Evolutionary conservation across 2,113 vertebrate genomes (phyloP).

Genomic region (Zonotrichia leucophrys): DNA sequence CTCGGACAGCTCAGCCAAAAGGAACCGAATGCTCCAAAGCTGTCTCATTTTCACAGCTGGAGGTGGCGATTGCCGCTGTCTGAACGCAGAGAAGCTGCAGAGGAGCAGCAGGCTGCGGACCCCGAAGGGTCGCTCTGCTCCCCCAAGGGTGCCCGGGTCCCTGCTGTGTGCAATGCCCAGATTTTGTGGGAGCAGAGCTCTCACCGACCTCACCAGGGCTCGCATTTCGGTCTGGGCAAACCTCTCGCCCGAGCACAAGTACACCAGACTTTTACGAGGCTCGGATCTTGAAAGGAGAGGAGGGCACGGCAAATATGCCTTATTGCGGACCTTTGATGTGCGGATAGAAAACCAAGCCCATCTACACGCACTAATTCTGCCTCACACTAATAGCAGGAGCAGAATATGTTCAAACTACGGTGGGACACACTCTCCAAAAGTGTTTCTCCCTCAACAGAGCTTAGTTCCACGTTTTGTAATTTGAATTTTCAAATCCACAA

Average conservation of each 20-base stretch:
- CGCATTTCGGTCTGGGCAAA: background rate
- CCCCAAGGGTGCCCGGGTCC: background rate
- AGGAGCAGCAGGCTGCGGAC: background rate
- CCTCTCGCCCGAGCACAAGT: background rate
- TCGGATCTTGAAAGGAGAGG: background rate
- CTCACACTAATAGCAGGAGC: background rate
- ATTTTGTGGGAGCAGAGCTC: background rate
- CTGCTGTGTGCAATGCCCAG: accelerated
- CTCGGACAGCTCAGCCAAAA: background rate
- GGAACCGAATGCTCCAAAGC: accelerated
- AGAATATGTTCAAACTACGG: background rate
- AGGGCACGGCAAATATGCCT: background rate
- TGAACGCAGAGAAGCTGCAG: background rate
- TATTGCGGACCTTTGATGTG: background rate
- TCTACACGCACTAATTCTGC: background rate
- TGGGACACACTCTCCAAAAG: background rate
- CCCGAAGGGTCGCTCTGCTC: background rate
- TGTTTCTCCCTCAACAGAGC: background rate
- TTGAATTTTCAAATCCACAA: slow-evolving; percentile 38
- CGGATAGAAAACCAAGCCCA: background rate
- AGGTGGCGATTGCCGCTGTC: background rate
- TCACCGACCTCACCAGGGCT: background rate
- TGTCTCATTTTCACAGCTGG: background rate
- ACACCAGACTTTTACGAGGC: background rate
- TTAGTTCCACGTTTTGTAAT: background rate